phyloP scores from a whole-genome alignment of 1,140 invertebrate species.

The Zophobas atratus region DNA sequence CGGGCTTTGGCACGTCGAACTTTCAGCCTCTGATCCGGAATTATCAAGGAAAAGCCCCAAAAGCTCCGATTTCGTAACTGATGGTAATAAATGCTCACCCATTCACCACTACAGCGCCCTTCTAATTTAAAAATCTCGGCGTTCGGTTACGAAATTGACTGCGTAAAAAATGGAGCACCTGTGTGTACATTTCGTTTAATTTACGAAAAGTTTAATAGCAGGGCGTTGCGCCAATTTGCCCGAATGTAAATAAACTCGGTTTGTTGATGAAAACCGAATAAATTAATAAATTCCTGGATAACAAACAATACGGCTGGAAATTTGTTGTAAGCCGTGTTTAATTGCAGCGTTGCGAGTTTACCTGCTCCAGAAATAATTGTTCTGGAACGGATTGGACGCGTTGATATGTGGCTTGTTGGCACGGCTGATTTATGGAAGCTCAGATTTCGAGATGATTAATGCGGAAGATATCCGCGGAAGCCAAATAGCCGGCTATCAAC shows the following conservation, averaged over 20 bases:
- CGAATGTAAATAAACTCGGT: conserved; percentile 38
- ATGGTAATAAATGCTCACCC: too few relatives aligned
- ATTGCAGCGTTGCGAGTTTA: not conserved
- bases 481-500: conserved; percentile 23
- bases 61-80: too few relatives aligned
- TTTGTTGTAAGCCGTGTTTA: conserved; percentile 19
- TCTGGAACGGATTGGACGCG: not conserved
- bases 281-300: conserved; percentile 22
- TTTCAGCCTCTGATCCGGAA: too few relatives aligned
- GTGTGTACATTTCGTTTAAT: conserved; percentile 30
- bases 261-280: conserved; percentile 29
- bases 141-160: not conserved
- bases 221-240: conserved; percentile 26
- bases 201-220: conserved; percentile 20
- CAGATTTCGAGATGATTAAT: conserved; percentile 29
- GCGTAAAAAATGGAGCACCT: not conserved
- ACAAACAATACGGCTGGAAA: conserved; percentile 29
- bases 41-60: too few relatives aligned
- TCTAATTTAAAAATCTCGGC: conserved; percentile 4
- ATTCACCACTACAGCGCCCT: not conserved
- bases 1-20: too few relatives aligned
- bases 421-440: conserved; percentile 18
- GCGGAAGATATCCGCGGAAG: conserved; percentile 23
- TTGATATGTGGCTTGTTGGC: not conserved
- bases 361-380: not conserved